phyloP scores from a whole-genome alignment of 2,113 vertebrate species.

The Clarias macrocephalus region DNA sequence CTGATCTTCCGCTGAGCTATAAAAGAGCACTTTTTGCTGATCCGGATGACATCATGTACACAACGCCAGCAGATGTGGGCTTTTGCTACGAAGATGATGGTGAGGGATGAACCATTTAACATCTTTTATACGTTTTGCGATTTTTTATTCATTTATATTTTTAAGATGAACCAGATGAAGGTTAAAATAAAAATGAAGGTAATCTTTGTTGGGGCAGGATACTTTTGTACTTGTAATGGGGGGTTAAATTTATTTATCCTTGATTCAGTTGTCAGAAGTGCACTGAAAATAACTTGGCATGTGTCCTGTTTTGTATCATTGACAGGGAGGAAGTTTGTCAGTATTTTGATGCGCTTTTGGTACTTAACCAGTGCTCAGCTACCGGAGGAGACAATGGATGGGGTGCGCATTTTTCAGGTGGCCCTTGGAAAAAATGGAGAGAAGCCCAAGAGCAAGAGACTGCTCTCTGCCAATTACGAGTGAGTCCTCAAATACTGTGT shows the following conservation, averaged over 20 bases:
- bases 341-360: slow-evolving; percentile 95
- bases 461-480: slow-evolving; percentile 92
- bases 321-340: slow-evolving; percentile 90
- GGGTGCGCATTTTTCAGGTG: slow-evolving; percentile 79
- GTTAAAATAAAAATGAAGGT: not conserved
- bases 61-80: slow-evolving; percentile 80
- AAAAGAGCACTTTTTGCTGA: slow-evolving; percentile 84
- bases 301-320: slow-evolving; percentile 35
- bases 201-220: not conserved
- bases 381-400: slow-evolving; percentile 76
- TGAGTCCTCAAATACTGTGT: slow-evolving; percentile 63
- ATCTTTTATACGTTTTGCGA: not conserved
- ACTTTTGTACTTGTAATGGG: not conserved
- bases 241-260: not conserved
- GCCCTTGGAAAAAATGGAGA: slow-evolving; percentile 72
- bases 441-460: slow-evolving; percentile 74
- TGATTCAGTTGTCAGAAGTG: not conserved
- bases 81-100: slow-evolving; percentile 89
- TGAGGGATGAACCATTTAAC: slow-evolving; percentile 60
- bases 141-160: too few species aligned
- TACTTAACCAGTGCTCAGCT: slow-evolving; percentile 84
- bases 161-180: not conserved
- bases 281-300: not conserved
- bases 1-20: slow-evolving; percentile 74
- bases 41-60: slow-evolving; percentile 83